Evolutionary conservation across 2,113 vertebrate genomes (phyloP).

Genomic region (Microtus pennsylvanicus): DNA sequence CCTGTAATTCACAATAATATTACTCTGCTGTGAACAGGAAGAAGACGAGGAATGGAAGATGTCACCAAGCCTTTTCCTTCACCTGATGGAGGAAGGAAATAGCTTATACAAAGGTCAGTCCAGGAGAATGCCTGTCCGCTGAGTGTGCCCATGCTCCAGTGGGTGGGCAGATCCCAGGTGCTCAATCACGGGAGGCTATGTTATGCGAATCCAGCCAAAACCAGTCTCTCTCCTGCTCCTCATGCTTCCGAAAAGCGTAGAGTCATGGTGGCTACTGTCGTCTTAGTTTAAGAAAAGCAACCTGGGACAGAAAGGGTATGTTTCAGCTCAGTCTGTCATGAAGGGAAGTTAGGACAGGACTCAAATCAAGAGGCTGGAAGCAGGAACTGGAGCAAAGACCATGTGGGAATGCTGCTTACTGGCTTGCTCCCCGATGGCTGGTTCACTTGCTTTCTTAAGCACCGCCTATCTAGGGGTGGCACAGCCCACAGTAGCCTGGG

Average conservation of each 20-base stretch:
- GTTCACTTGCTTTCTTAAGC: neutral
- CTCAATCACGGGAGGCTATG: accelerated
- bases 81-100: conserved; percentile 86
- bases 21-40: conserved; percentile 79
- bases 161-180: neutral
- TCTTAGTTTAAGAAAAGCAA: neutral
- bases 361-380: neutral
- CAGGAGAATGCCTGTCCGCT: neutral
- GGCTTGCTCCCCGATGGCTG: neutral
- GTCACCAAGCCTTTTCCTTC: conserved; percentile 92
- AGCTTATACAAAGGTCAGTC: conserved; percentile 90
- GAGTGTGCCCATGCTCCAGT: accelerated
- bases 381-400: neutral
- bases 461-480: neutral
- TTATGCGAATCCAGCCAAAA: accelerated
- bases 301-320: neutral
- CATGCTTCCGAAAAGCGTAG: neutral
- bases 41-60: conserved; percentile 91
- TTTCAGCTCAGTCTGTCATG: neutral
- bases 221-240: neutral
- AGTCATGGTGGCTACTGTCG: too few species aligned
- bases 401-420: neutral
- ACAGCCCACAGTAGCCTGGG: too few species aligned
- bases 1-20: neutral
- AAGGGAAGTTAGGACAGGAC: neutral